Evolutionary conservation across 2,888 invertebrate species (phyloP).

Genomic region (Danaus chrysippus): DNA sequence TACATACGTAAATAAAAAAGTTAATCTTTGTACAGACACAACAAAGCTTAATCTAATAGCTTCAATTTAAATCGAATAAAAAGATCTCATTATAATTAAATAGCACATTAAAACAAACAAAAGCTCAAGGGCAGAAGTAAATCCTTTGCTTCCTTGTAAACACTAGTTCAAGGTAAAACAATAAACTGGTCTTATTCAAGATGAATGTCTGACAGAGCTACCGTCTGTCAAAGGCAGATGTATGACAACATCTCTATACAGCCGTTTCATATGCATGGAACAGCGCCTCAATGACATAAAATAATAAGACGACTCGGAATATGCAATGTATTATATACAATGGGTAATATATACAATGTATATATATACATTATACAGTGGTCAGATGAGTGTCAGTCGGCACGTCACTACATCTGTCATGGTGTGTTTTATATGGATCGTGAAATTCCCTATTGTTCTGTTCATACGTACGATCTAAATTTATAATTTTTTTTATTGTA

Average conservation of each 20-base stretch:
- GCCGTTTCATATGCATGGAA: conserved; percentile 69
- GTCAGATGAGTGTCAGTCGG: conserved; percentile 47
- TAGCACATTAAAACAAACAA: conserved; percentile 16
- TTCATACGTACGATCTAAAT: not conserved
- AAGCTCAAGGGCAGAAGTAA: conserved; percentile 30
- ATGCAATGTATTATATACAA: conserved; percentile 43
- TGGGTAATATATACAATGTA: conserved; percentile 6
- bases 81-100: conserved; percentile 7
- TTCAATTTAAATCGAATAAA: conserved; percentile 6
- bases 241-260: conserved; percentile 74
- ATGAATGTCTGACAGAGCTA: conserved; percentile 46
- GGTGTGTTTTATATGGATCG: conserved; percentile 20
- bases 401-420: conserved; percentile 28
- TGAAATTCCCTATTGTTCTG: not conserved
- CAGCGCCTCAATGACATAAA: conserved; percentile 56
- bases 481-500: too few species aligned
- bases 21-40: not conserved
- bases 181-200: conserved; percentile 53
- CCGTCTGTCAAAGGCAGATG: conserved; percentile 56
- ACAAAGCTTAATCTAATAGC: conserved; percentile 5
- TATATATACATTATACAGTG: conserved; percentile 39
- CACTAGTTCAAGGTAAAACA: conserved; percentile 57
- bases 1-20: too few species aligned
- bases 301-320: conserved; percentile 60
- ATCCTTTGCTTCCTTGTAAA: conserved; percentile 34